Percentiles rank a stretch among this genome's conserved stretches.
Conservation (phyloP, 1,140 invertebrate species). For the Lordiphosa collinella region DNA sequence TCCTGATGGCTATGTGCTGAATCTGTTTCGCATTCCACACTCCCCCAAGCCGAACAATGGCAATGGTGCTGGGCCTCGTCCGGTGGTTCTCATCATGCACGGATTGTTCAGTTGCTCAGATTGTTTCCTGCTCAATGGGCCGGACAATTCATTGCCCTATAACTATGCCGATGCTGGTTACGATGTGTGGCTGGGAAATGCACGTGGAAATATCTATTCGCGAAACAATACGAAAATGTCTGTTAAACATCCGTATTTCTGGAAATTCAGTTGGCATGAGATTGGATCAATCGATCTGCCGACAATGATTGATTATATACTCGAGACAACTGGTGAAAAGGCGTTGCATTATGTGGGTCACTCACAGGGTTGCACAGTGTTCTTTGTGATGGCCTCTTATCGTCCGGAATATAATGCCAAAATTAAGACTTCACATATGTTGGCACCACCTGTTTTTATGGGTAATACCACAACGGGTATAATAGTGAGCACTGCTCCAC, state of each 20-base stretch:
- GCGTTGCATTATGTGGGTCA: constrained; percentile 85
- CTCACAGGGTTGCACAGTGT: constrained; percentile 82
- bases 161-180: constrained; percentile 86
- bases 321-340: constrained; percentile 81
- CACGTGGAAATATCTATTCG: constrained; percentile 85
- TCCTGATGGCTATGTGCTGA: constrained; percentile 81
- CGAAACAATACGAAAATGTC: constrained; percentile 82
- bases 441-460: constrained; percentile 83
- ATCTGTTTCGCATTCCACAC: constrained; percentile 80
- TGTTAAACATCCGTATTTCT: constrained; percentile 82
- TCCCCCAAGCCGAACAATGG: constrained; percentile 50
- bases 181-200: constrained; percentile 85
- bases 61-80: constrained; percentile 51
- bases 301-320: constrained; percentile 84
- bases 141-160: constrained; percentile 81
- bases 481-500: constrained; percentile 47
- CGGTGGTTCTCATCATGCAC: constrained; percentile 86
- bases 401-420: constrained; percentile 83
- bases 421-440: constrained; percentile 81
- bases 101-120: constrained; percentile 88
- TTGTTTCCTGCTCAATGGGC: constrained; percentile 87
- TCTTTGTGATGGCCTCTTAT: constrained; percentile 81
- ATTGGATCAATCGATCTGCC: constrained; percentile 86
- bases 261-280: constrained; percentile 85
- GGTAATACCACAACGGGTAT: constrained; percentile 80